Evolutionary conservation across 2,888 invertebrate genomes (phyloP), one percentile per base, ranked within the genome.

Genomic region (Acronicta psi): DNA sequence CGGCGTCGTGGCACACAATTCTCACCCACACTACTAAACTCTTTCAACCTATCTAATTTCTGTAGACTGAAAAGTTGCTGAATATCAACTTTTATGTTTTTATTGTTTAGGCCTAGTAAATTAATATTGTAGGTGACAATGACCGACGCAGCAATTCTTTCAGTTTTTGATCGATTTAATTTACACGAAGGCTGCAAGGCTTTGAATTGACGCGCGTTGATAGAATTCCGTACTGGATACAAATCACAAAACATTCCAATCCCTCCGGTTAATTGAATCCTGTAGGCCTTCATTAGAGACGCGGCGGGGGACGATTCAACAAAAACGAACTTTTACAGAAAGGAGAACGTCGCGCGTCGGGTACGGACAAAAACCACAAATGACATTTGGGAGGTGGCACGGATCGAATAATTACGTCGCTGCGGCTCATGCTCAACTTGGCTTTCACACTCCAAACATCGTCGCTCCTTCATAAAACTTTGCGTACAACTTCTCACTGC

Each of bases 221-320:
- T 90, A 83, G 87, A 88, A 91, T 91, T 87, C 84, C 85, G 85
- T 82, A 82, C 83, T 79, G 82, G 79, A 87, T 84, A 89, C 88
- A 91, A 91, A 91, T 91, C 90, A 90, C 91, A 89, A 90, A 91
- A 89, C 91, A 92, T 92, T 91, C 90, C 90, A 83, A 88, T 89
- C 87, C 86, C 89, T 84, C 79, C 84, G 85, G 88, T 90, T 92
- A 93, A 93, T 92, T 91, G 92, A 92, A 92, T 91, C 86, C 90
- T 85, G 89, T 88, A 90, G 89, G 88, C 92, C 91, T 91, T 92
- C 91, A 93, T 93, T 93, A 93, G 86, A 83, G 83, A 77, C 82
- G 83, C 82, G 83, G 83, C 69, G 80, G 84, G 81, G 83, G 80
- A 80, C 79, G 81, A 79, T 81, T 82, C 84, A 81, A 84, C 89